Evolutionary conservation across 2,113 vertebrate genomes (phyloP).

Genomic region (Sylvietta virens): DNA sequence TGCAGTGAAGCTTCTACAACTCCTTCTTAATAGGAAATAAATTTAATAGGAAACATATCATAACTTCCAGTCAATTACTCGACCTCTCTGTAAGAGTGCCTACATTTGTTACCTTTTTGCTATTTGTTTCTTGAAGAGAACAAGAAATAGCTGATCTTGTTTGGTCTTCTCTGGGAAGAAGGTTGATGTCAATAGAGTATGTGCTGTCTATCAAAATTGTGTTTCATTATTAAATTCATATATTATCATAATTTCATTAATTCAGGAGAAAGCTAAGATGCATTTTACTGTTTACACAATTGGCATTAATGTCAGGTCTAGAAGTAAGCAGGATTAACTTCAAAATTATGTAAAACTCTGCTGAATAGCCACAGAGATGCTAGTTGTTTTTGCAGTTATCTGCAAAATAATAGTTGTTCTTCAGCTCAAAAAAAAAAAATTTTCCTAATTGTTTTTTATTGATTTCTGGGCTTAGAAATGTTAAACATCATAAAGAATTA

Average conservation of each 20-base stretch:
- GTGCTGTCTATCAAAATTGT: neutral
- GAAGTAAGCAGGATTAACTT: neutral
- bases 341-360: neutral
- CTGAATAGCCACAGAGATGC: rapidly evolving
- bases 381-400: neutral
- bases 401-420: neutral
- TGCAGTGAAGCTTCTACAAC: neutral
- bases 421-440: neutral
- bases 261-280: neutral
- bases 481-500: neutral
- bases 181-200: neutral
- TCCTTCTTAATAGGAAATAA: neutral
- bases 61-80: neutral
- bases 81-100: neutral
- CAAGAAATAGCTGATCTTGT: neutral
- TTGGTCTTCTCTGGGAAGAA: neutral
- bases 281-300: neutral
- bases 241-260: neutral
- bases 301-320: neutral
- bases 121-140: neutral
- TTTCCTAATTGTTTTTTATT: neutral
- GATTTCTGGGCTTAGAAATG: neutral
- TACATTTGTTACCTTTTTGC: neutral
- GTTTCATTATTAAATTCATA: neutral
- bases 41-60: neutral